These are phyloP conservation scores for Amphiduros pacificus DNA, from an alignment of 2,888 invertebrate genomes.

Conservation along the genomic window DNA sequence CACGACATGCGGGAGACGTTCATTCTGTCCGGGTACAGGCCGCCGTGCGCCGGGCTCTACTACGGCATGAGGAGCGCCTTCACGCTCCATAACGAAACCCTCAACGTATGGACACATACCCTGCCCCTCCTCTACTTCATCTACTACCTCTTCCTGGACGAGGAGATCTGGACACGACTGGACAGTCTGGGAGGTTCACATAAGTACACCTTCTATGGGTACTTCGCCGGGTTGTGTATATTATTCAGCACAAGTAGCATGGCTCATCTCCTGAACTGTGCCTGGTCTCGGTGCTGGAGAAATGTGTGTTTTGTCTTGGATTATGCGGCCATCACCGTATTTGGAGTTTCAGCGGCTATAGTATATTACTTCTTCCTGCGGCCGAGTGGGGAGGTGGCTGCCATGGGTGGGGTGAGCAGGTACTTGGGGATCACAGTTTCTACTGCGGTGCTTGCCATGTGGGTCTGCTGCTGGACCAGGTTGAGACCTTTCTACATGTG, in stretches of 20 bases:
- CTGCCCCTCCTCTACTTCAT: conserved; percentile 60
- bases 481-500: conserved; percentile 41
- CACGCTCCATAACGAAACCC: conserved; percentile 56
- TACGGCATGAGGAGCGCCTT: conserved; percentile 7
- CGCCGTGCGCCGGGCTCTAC: background rate
- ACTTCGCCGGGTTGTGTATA: conserved; percentile 10
- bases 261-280: conserved; percentile 16
- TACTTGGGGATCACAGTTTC: conserved; percentile 49
- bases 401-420: conserved; percentile 34
- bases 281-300: conserved; percentile 7
- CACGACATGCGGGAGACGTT: conserved; percentile 13
- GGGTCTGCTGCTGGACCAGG: conserved; percentile 57
- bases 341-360: conserved; percentile 55
- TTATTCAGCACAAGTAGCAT: conserved; percentile 13
- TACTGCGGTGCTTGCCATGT: conserved; percentile 48
- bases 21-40: conserved; percentile 15
- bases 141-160: conserved; percentile 7
- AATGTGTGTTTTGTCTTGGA: conserved; percentile 59
- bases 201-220: conserved; percentile 16
- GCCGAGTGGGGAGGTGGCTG: conserved; percentile 42
- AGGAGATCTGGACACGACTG: conserved; percentile 5
- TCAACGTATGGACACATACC: conserved; percentile 63
- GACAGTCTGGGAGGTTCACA: background rate
- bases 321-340: conserved; percentile 60
- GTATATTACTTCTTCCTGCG: conserved; percentile 59